A percentile compares a stretch with the other conserved stretches of the same genome.
phyloP scores from a whole-genome alignment of 1,140 invertebrate species.

The Drosophila neocordata region DNA sequence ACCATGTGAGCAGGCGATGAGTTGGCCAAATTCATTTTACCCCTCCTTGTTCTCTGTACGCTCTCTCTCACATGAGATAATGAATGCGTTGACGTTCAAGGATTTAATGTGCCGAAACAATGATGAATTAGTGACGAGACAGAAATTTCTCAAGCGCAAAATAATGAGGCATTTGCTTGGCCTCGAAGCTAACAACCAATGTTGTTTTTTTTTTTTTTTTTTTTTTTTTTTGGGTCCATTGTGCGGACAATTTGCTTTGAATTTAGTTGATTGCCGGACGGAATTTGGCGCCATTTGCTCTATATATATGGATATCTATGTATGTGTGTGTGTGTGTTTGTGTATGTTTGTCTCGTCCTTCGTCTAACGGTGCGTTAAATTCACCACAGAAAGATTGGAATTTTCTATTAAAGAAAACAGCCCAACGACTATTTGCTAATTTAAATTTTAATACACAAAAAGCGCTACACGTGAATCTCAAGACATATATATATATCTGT shows the following conservation, averaged over 20 bases:
- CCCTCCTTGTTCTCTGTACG: not conserved
- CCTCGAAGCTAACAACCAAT: slow-evolving; percentile 38
- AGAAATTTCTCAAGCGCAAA: slow-evolving; percentile 81
- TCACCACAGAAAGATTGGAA: slow-evolving; percentile 47
- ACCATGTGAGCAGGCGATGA: slow-evolving; percentile 70
- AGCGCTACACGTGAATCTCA: slow-evolving; percentile 15
- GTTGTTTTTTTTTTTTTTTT: not conserved
- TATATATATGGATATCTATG: slow-evolving; percentile 4
- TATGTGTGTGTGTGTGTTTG: not conserved
- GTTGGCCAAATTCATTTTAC: slow-evolving; percentile 61
- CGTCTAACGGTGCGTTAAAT: slow-evolving; percentile 56
- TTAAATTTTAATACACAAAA: slow-evolving; percentile 52
- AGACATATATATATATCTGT: not conserved
- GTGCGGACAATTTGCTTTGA: slow-evolving; percentile 79
- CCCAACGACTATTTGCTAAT: slow-evolving; percentile 48
- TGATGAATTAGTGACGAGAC: slow-evolving; percentile 81
- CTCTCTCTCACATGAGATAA: slow-evolving; percentile 58
- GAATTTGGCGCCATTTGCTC: slow-evolving; percentile 72
- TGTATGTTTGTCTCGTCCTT: slow-evolving; percentile 13
- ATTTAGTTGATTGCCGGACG: slow-evolving; percentile 76
- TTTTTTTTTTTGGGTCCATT: slow-evolving; percentile 29
- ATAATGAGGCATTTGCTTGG: slow-evolving; percentile 70
- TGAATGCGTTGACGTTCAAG: slow-evolving; percentile 80
- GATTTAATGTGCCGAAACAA: slow-evolving; percentile 81
- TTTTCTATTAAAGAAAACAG: slow-evolving; percentile 57